Percentiles rank a stretch among this genome's conserved stretches.
Conservation (phyloP, 2,888 invertebrate species). For the Gymnocheta viridis region DNA sequence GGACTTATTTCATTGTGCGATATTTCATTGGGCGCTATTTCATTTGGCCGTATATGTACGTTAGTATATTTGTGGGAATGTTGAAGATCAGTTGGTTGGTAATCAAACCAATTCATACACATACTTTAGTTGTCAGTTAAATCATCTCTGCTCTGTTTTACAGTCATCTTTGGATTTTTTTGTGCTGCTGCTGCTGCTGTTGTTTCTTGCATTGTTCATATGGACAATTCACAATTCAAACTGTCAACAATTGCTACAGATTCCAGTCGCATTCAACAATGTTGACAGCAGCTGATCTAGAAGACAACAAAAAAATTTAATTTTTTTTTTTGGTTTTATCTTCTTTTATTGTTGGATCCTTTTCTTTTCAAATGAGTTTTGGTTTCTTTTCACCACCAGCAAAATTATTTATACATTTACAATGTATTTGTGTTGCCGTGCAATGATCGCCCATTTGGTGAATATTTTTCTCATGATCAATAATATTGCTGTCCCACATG, state of each 20-base stretch:
- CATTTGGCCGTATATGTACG: background rate
- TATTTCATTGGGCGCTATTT: background rate
- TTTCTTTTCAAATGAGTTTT: constrained; percentile 35
- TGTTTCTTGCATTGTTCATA: constrained; percentile 66
- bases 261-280: constrained; percentile 74
- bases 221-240: constrained; percentile 71
- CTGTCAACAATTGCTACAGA: constrained; percentile 76
- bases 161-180: constrained; percentile 7
- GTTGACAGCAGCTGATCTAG: constrained; percentile 79
- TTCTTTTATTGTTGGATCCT: constrained; percentile 22
- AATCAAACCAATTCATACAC: background rate
- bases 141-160: constrained; percentile 53
- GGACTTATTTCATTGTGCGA: too few species aligned
- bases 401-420: background rate
- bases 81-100: background rate
- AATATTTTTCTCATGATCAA: constrained; percentile 65
- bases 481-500: constrained; percentile 16
- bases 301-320: too few species aligned
- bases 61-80: background rate
- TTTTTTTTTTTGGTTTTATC: constrained; percentile 40
- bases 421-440: background rate
- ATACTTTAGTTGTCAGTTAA: constrained; percentile 38
- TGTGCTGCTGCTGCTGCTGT: constrained; percentile 24
- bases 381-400: constrained; percentile 17
- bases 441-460: constrained; percentile 36